These are phyloP conservation scores for Pyrocoelia pectoralis DNA, from an alignment of 2,888 invertebrate genomes.

Conservation along the genomic window DNA sequence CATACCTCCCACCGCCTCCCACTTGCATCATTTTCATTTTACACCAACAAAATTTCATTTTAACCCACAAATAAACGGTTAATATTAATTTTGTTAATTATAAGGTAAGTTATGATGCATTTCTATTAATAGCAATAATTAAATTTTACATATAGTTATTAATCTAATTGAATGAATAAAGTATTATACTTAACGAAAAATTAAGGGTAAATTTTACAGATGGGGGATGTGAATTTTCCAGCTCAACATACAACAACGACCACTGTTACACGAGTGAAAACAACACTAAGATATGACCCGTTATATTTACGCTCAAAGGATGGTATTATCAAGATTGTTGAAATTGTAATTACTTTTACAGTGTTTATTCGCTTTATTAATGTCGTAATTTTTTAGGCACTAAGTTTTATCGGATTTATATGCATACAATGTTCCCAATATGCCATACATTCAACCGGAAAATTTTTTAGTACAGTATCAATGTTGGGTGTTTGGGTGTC, in stretches of 20 bases:
- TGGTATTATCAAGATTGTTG: conserved; percentile 77
- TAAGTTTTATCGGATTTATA: conserved; percentile 81
- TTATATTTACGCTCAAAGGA: conserved; percentile 74
- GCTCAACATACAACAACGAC: conserved; percentile 79
- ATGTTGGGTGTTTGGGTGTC: conserved; percentile 90
- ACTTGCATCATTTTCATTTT: no score
- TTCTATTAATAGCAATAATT: neutral
- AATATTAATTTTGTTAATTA: no score
- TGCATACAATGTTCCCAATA: conserved; percentile 69
- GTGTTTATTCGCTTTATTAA: neutral
- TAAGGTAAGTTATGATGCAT: neutral
- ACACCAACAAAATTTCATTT: no score
- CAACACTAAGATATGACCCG: conserved; percentile 78
- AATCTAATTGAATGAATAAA: neutral
- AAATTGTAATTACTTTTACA: conserved; percentile 71
- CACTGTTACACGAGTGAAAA: conserved; percentile 74
- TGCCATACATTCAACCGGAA: conserved; percentile 65
- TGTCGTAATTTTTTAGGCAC: conserved; percentile 60
- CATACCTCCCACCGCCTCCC: no score
- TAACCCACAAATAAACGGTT: no score
- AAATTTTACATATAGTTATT: neutral
- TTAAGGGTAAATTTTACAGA: conserved; percentile 37
- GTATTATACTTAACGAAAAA: neutral
- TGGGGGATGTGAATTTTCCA: conserved; percentile 73
- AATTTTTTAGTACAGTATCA: conserved; percentile 80